These are phyloP conservation scores for Leptinotarsa peninsularis DNA, from an alignment of 2,888 invertebrate species.

Conservation along the genomic window DNA sequence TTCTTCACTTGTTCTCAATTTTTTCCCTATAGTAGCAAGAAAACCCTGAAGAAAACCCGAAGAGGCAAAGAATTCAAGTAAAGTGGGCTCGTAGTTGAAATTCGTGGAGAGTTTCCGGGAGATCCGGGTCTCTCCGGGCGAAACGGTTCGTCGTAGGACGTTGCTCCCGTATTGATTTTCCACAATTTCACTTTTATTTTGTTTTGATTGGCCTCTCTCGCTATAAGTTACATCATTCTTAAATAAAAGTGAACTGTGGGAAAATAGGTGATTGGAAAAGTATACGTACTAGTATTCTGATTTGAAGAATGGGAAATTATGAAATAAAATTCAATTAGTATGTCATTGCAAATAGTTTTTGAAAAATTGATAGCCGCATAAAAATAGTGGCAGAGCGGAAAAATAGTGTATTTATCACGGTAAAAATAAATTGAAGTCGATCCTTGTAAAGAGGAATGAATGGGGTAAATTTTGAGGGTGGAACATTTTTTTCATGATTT, in stretches of 20 bases:
- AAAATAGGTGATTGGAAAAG: conserved; percentile 32
- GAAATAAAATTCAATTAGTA: too few relatives aligned
- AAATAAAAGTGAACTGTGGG: conserved; percentile 19
- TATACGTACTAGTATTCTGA: too few relatives aligned
- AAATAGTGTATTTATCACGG: too few relatives aligned
- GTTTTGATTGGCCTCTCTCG: conserved; percentile 60
- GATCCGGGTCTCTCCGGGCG: conserved; percentile 55
- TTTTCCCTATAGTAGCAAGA: neutral
- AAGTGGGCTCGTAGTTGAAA: conserved; percentile 29
- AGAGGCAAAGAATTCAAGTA: conserved; percentile 21
- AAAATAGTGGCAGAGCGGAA: too few relatives aligned
- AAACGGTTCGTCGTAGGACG: conserved; percentile 58
- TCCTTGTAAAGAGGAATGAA: too few relatives aligned
- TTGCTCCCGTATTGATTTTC: conserved; percentile 64
- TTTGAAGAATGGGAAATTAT: too few relatives aligned
- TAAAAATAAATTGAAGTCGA: too few relatives aligned
- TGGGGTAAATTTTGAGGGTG: too few relatives aligned
- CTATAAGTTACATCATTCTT: conserved; percentile 30
- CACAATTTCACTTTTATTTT: conserved; percentile 67
- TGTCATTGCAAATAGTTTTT: too few relatives aligned
- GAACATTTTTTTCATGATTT: too few relatives aligned
- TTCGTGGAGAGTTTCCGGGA: conserved; percentile 42
- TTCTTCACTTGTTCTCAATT: too few relatives aligned
- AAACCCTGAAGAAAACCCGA: neutral
- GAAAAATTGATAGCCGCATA: too few relatives aligned